Base-by-base conservation (phyloP, 2,797 vertebrate species). In the Liasis olivaceus region DNA sequence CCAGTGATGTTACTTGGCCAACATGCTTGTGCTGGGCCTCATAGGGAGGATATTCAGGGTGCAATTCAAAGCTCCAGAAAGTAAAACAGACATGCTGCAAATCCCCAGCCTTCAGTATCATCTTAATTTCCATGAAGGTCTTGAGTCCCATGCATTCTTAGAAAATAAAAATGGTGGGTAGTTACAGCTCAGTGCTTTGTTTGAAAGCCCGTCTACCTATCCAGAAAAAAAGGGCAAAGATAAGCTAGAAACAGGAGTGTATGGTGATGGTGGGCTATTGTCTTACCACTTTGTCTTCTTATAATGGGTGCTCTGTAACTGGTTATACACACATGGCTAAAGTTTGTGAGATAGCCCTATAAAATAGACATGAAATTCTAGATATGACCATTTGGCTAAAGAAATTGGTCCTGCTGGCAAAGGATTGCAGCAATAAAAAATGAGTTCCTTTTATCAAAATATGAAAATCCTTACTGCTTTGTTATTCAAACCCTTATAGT, bases 361-460 rank as follows among this genome's bases (percentile, higher is more conserved):
- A 47, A 47, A 81, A 47, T 81, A 24, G 72, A 81, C 1, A 81
- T 81, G 31, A 81, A 24, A 81, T 81, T 81, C n/a, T 47, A 81
- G 42, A 24, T 20, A 81, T 81, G 51, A 54, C 51, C 51, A 7
- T 54, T 54, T 54, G 51, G 51, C 51, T 54, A 54, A 54, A 54
- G 51, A 54, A 5, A 8, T 54, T 54, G 51, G 7, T 54, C 42
- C 42, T 1, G 47, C 72, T 81, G 72, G 22, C 8, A 81, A 81
- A 81, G 36, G 36, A 81, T 81, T 81, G 47, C 36, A 81, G 42
- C 72, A 5, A 90, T 31, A n/a, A 87, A 91, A 93, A 88, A 47
- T 42, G 85, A 20, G 3, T 87, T 87, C 20, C 9, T 28, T 77
- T 60, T 31, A 47, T 54, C 31, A 36, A 88, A 85, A 90, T 59